A percentile compares a stretch with the other conserved stretches of the same genome.
phyloP scores from a whole-genome alignment of 2,797 vertebrate genomes.

The Spheniscus humboldti region DNA sequence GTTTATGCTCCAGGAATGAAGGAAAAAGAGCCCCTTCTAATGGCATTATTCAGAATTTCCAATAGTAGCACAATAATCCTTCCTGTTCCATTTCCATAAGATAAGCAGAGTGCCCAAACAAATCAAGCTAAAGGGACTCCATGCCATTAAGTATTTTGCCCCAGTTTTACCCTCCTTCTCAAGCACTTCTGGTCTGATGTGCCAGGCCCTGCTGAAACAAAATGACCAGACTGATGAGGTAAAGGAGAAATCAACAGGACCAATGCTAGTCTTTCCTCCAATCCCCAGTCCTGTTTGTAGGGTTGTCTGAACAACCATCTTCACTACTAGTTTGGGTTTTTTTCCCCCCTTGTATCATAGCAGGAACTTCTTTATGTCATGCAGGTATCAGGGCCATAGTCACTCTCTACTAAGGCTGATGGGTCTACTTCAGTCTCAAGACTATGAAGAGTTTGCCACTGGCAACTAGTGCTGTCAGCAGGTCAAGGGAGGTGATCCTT shows the following conservation, averaged over 20 bases:
- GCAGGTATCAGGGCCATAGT: not conserved
- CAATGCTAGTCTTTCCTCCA: not conserved
- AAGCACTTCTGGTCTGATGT: not conserved
- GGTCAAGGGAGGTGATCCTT: not conserved
- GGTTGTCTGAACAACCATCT: not conserved
- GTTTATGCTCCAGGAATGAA: not conserved
- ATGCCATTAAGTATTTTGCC: accelerated
- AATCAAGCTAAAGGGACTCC: not conserved
- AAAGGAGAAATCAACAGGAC: not conserved
- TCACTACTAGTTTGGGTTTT: not conserved
- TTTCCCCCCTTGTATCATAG: not conserved
- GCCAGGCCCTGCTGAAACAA: not conserved
- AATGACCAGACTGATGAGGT: not conserved
- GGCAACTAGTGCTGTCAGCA: not conserved
- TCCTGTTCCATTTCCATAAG: not conserved
- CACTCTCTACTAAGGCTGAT: not conserved
- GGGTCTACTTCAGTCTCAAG: not conserved
- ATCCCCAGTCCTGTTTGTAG: not conserved
- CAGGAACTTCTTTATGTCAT: not conserved
- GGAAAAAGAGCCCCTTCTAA: not conserved
- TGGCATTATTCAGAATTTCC: not conserved
- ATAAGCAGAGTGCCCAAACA: not conserved
- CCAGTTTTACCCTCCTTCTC: not conserved
- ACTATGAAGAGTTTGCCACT: not conserved
- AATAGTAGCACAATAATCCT: not conserved